phyloP scores from a whole-genome alignment of 2,888 invertebrate species.

The Apodemia mormo region DNA sequence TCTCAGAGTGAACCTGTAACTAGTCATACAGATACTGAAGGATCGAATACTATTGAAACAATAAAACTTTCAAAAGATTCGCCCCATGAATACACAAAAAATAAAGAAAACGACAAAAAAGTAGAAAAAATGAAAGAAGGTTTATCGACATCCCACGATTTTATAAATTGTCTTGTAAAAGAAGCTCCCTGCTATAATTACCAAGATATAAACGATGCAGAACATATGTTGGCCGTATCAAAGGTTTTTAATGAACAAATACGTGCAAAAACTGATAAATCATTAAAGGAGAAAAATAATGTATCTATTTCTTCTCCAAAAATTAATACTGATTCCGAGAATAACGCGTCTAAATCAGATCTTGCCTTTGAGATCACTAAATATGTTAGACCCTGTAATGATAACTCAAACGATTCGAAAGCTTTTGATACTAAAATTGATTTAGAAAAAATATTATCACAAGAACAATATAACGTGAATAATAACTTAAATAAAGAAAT shows the following conservation, averaged over 20 bases:
- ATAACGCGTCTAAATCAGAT: not conserved
- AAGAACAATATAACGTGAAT: not conserved
- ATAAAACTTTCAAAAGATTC: not conserved
- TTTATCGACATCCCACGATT: not conserved
- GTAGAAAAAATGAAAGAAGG: not conserved
- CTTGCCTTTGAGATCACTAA: not conserved
- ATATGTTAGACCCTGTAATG: not conserved
- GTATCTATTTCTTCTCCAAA: not conserved
- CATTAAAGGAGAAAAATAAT: not conserved
- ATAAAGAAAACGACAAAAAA: not conserved
- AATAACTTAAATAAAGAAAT: not conserved
- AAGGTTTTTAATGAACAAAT: not conserved
- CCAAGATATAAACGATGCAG: constrained; percentile 53
- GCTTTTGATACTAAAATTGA: not conserved
- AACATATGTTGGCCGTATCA: constrained; percentile 32
- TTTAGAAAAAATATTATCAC: not conserved
- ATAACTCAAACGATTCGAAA: not conserved
- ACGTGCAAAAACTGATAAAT: not conserved
- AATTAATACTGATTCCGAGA: not conserved
- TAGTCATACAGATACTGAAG: not conserved
- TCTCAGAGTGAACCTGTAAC: not conserved
- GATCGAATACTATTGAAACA: not conserved
- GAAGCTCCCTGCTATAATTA: constrained; percentile 47
- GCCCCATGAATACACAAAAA: not conserved
- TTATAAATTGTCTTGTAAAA: constrained; percentile 25